Conservation (phyloP, 2,113 vertebrate species). For the Halichoeres trimaculatus region DNA sequence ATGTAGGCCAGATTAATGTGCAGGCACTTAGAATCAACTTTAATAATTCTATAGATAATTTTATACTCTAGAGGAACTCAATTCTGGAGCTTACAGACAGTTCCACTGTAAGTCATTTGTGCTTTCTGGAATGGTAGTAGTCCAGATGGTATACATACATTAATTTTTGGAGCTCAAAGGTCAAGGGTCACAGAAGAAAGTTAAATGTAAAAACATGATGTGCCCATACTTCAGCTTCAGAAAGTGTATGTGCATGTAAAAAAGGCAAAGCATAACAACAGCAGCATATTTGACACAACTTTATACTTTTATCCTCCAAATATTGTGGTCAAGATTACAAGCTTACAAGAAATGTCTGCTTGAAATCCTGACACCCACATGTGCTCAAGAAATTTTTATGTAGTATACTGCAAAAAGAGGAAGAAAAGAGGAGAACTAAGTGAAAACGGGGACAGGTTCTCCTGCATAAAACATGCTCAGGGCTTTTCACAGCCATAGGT, state of each 20-base stretch:
- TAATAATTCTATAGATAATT: no score
- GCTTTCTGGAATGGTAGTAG: no score
- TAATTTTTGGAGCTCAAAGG: no score
- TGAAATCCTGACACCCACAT: slow-evolving; percentile 15
- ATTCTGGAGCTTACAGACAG: no score
- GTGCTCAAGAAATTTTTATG: slow-evolving; percentile 32
- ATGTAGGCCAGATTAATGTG: slow-evolving; percentile 13
- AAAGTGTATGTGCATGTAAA: neutral
- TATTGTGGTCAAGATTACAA: slow-evolving; percentile 8
- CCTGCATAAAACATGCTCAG: slow-evolving; percentile 74
- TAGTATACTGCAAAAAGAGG: slow-evolving; percentile 45
- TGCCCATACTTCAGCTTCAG: no score
- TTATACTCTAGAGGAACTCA: no score
- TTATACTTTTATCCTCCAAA: neutral
- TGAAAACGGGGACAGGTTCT: slow-evolving; percentile 64
- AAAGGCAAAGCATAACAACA: neutral
- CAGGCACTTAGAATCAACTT: neutral
- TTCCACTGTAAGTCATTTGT: no score
- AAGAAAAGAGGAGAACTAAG: slow-evolving; percentile 44
- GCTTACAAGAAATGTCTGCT: slow-evolving; percentile 10
- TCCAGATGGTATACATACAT: no score
- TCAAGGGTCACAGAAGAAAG: no score
- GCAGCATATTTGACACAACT: neutral
- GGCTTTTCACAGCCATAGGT: slow-evolving; percentile 70
- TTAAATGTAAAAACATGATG: no score